Evolutionary conservation across 1,140 invertebrate genomes (phyloP).

Genomic region (Spodoptera frugiperda): DNA sequence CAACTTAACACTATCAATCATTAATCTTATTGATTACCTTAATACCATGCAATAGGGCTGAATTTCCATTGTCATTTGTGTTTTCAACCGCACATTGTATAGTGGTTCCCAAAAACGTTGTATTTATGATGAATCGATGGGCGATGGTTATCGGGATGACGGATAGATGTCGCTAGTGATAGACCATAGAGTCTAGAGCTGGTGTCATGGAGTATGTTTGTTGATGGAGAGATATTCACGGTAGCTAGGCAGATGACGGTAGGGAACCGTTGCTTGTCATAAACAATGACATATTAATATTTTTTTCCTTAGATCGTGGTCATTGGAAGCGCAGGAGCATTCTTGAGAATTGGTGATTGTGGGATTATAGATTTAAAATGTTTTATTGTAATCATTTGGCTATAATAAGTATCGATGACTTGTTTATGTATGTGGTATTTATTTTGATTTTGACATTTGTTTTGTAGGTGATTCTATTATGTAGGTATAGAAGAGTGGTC

Average conservation of each 20-base stretch:
- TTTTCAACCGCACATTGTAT: not conserved
- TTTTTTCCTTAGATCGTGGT: not conserved
- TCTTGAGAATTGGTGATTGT: too few species aligned
- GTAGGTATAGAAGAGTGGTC: too few species aligned
- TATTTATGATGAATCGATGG: conserved; percentile 40
- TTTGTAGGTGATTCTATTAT: too few species aligned
- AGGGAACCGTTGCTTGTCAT: conserved; percentile 7
- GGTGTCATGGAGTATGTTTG: not conserved
- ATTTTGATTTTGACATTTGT: too few species aligned
- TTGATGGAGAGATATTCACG: conserved; percentile 42
- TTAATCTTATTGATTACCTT: not conserved
- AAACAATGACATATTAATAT: not conserved
- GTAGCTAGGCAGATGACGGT: conserved; percentile 18
- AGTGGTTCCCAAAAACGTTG: conserved; percentile 23
- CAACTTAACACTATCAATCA: too few species aligned
- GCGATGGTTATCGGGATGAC: conserved; percentile 47
- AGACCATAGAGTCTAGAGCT: not conserved
- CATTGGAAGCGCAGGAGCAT: too few species aligned
- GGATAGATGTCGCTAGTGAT: conserved; percentile 47
- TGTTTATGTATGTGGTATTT: too few species aligned
- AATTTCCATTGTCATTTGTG: not conserved
- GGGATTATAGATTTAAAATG: too few species aligned
- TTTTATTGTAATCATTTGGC: too few species aligned
- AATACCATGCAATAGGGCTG: not conserved
- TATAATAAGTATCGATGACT: too few species aligned